Evolutionary conservation across 2,113 vertebrate species (phyloP).

Genomic region (Dunckerocampus dactyliophorus): DNA sequence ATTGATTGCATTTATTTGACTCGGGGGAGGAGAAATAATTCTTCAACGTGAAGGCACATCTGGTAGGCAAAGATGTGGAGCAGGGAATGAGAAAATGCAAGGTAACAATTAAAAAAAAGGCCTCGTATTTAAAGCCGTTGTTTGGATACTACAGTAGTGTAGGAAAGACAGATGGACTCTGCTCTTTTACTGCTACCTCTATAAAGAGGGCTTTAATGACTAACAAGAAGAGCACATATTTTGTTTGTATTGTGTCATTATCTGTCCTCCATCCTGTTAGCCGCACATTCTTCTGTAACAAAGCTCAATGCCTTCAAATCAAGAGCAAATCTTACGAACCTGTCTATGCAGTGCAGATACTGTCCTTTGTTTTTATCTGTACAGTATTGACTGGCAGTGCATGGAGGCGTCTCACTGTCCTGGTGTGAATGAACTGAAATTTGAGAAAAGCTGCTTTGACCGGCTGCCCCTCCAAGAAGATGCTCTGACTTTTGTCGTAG

Average conservation of each 20-base stretch:
- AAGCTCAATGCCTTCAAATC: constrained; percentile 56
- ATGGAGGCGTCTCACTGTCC: constrained; percentile 93
- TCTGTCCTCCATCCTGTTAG: constrained; percentile 44
- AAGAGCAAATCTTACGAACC: constrained; percentile 49
- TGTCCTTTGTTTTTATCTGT: constrained; percentile 80
- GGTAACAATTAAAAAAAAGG: constrained; percentile 91
- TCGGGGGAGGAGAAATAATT: constrained; percentile 99
- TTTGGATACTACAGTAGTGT: constrained; percentile 72
- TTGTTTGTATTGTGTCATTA: constrained; percentile 51
- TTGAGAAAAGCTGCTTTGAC: constrained; percentile 89
- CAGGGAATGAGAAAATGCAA: constrained; percentile 93
- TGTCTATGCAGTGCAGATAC: constrained; percentile 58
- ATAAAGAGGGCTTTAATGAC: constrained; percentile 65
- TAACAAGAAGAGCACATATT: constrained; percentile 57
- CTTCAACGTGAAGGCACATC: constrained; percentile 99
- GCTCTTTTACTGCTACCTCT: constrained; percentile 68
- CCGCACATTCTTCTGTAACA: constrained; percentile 49
- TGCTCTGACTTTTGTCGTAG: constrained; percentile 39
- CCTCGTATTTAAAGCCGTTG: constrained; percentile 78
- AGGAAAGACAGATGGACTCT: constrained; percentile 66
- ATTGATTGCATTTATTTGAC: constrained; percentile 99
- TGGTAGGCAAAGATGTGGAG: constrained; percentile 98
- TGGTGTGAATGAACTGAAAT: constrained; percentile 94
- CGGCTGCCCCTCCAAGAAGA: constrained; percentile 72
- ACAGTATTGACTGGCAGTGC: constrained; percentile 91